These are phyloP conservation scores for Prochilodus magdalenae DNA, from an alignment of 2,113 vertebrate species.

Conservation along the genomic window DNA sequence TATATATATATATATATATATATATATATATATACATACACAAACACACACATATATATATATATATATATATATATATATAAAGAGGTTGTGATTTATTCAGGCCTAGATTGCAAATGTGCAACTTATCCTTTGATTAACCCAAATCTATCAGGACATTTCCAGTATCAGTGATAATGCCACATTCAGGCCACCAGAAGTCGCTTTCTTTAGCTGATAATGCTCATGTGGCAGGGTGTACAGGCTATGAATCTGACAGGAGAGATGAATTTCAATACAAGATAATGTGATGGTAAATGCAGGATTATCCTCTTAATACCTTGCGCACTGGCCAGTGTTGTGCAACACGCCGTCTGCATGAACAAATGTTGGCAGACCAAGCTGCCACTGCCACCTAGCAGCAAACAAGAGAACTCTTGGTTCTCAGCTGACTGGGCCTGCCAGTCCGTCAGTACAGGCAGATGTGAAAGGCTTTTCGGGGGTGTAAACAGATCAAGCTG, in stretches of 20 bases:
- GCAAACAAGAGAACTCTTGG: constrained; percentile 48
- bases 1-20: no score
- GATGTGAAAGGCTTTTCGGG: background rate
- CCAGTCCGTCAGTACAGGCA: background rate
- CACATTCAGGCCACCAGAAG: constrained; percentile 1
- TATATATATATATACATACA: no score
- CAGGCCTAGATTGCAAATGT: background rate
- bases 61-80: no score
- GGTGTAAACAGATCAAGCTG: background rate
- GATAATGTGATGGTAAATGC: constrained; percentile 63
- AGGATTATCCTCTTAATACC: constrained; percentile 68
- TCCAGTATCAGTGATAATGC: background rate
- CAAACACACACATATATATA: no score
- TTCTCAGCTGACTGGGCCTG: background rate
- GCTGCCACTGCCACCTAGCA: constrained; percentile 68
- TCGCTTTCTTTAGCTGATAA: constrained; percentile 12
- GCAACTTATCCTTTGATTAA: constrained; percentile 21
- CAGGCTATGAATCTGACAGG: constrained; percentile 42
- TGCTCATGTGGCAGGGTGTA: background rate
- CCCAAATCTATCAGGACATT: background rate
- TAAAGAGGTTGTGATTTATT: background rate
- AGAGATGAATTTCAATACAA: constrained; percentile 63
- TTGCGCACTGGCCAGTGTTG: constrained; percentile 58
- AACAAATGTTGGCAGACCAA: constrained; percentile 36
- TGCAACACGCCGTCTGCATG: constrained; percentile 43